Percentiles rank a stretch among this genome's conserved stretches.
phyloP scores from a whole-genome alignment of 2,888 invertebrate genomes.

The Emmelina monodactyla region DNA sequence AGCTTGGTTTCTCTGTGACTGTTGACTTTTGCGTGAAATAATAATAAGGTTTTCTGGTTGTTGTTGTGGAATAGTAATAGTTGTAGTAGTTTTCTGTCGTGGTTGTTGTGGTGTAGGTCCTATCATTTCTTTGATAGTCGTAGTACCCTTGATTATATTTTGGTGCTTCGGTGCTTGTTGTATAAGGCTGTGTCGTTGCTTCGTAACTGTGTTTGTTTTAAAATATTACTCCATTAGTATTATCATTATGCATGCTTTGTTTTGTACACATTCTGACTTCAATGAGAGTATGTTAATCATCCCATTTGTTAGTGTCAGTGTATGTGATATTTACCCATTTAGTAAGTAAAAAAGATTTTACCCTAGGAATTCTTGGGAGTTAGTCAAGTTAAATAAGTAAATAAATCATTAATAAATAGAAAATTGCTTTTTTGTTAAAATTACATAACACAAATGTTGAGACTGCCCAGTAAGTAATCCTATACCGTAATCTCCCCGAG shows the following conservation, averaged over 20 bases:
- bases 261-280: slow-evolving; percentile 35
- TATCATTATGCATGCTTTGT: slow-evolving; percentile 19
- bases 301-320: too few species aligned
- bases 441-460: too few species aligned
- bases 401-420: too few species aligned
- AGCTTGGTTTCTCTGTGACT: slow-evolving; percentile 15
- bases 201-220: slow-evolving; percentile 45
- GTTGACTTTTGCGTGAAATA: slow-evolving; percentile 9
- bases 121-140: slow-evolving; percentile 13
- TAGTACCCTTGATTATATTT: slow-evolving; percentile 21
- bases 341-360: too few species aligned
- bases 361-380: too few species aligned
- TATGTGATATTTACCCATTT: too few species aligned
- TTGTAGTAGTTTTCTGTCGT: slow-evolving; percentile 27
- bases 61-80: slow-evolving; percentile 28
- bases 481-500: too few species aligned
- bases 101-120: slow-evolving; percentile 18
- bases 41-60: slow-evolving; percentile 17
- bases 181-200: slow-evolving; percentile 53
- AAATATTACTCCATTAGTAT: slow-evolving; percentile 40
- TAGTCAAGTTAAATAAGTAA: too few species aligned
- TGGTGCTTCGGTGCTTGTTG: slow-evolving; percentile 39
- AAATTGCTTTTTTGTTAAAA: too few species aligned
- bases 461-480: too few species aligned
- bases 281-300: slow-evolving; percentile 29